Conservation (phyloP, 2,797 vertebrate genomes). For the Passerculus sandwichensis region DNA sequence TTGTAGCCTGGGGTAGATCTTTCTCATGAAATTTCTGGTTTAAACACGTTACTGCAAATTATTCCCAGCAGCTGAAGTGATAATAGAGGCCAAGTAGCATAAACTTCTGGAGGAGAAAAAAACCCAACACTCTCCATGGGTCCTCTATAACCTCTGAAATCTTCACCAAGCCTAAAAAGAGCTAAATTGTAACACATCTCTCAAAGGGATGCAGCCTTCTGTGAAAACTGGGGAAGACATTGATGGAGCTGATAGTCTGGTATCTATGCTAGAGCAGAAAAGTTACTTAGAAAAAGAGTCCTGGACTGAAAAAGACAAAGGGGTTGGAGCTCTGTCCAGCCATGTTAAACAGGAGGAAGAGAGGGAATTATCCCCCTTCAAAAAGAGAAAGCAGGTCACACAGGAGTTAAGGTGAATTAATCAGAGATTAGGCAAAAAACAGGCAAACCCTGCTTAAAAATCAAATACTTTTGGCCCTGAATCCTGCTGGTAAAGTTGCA, state of each 20-base stretch:
- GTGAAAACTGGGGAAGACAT: not conserved
- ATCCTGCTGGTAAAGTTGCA: not conserved
- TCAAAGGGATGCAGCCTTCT: not conserved
- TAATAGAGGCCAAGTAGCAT: not conserved
- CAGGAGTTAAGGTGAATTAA: not conserved
- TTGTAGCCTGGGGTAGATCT: constrained; percentile 12
- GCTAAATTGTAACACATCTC: not conserved
- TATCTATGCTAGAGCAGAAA: not conserved
- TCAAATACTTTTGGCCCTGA: not conserved
- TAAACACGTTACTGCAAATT: not conserved
- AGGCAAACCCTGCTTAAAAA: not conserved
- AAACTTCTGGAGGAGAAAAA: not conserved
- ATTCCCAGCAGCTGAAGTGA: constrained; percentile 21
- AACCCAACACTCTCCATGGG: not conserved
- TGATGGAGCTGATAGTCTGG: not conserved
- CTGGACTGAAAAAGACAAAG: not conserved
- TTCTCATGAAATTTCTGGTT: constrained; percentile 23
- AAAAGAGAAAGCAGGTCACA: not conserved
- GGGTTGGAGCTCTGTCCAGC: not conserved
- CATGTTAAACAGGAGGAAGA: not conserved
- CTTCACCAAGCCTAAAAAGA: not conserved
- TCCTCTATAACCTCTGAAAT: not conserved
- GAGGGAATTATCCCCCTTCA: not conserved
- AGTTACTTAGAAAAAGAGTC: not conserved
- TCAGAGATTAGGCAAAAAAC: not conserved